Evolutionary conservation across 2,888 invertebrate species (phyloP), one percentile per base, ranked within the genome.

Genomic region (Melanchra persicariae): DNA sequence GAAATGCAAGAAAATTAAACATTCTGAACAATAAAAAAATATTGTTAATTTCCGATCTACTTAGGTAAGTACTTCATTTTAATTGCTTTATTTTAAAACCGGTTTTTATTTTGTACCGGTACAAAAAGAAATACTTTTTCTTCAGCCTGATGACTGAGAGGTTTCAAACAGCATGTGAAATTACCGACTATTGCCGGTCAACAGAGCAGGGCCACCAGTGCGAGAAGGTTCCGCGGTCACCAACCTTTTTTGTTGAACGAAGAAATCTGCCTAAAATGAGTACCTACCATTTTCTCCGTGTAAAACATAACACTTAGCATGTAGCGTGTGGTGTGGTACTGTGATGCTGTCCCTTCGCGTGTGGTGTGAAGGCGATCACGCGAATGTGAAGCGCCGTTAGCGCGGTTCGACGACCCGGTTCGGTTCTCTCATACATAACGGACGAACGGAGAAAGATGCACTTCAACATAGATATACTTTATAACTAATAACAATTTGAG

Each of bases 381-480:
- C 86, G 82, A 85, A 85, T 83, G 83, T 81, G 76, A 84, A 84
- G 77, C 81, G 65, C 86, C 88, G 88, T 88, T 87, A 87, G 68
- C 77, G 55, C 63, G 80, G 87, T 78, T 85, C 88, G 77, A 81
- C 83, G 88, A 87, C 88, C 86, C 79, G 74, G 72, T 84, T 85
- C 75, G 79, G 79, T 84, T 77, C 70, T 55, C 74, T 70, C 72
- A 61, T 79, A 77, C 72, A 61, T 79, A 77, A 68, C 81, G 81
- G 81, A 63, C 64, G 70, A 80, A 65, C 70, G 66, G 17, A 73
- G 64, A 58, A 77, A 74, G 76, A 82, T 83, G 83, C 81, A 85
- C 67, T 73, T 40, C 40, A 30, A 60, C 17, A 72, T 55, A 60
- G 47, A 55, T 34, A 55, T 34, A 43, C 54, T 37, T 57, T 37